Conservation (phyloP, 2,888 invertebrate species). For the Limnephilus auricula region DNA sequence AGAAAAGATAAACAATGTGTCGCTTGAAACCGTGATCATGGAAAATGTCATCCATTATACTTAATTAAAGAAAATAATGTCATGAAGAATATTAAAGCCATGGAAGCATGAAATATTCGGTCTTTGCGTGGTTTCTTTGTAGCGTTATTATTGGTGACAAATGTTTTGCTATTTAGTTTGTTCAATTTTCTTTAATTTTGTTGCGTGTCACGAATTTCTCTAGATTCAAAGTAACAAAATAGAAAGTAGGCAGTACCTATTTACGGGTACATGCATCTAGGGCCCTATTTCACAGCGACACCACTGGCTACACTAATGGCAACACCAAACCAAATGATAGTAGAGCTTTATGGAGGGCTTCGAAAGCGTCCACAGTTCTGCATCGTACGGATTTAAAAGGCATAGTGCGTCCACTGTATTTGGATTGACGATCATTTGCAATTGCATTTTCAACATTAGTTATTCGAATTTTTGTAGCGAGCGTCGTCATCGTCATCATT, state of each 20-base stretch:
- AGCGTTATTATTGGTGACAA: not conserved
- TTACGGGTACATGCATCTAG: not conserved
- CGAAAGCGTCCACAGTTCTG: too few species aligned
- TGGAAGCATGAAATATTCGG: not conserved
- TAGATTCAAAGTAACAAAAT: not conserved
- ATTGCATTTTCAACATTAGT: too few species aligned
- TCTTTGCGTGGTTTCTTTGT: not conserved
- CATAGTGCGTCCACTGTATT: too few species aligned
- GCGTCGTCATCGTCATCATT: too few species aligned
- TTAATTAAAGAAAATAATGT: not conserved
- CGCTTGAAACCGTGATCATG: not conserved
- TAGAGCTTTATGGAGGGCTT: too few species aligned
- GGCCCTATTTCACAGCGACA: too few species aligned
- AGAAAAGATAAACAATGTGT: not conserved
- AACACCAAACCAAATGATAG: too few species aligned
- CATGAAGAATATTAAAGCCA: not conserved
- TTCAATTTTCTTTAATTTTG: slow-evolving; percentile 3
- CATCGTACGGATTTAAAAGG: too few species aligned
- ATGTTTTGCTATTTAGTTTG: not conserved
- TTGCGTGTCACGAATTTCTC: not conserved
- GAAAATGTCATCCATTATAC: not conserved
- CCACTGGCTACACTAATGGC: too few species aligned
- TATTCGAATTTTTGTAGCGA: too few species aligned
- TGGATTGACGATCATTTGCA: too few species aligned
- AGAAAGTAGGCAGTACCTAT: not conserved